Evolutionary conservation across 1,140 invertebrate genomes (phyloP), one percentile per base, ranked within the genome.

Genomic region (Drosophila elegans): DNA sequence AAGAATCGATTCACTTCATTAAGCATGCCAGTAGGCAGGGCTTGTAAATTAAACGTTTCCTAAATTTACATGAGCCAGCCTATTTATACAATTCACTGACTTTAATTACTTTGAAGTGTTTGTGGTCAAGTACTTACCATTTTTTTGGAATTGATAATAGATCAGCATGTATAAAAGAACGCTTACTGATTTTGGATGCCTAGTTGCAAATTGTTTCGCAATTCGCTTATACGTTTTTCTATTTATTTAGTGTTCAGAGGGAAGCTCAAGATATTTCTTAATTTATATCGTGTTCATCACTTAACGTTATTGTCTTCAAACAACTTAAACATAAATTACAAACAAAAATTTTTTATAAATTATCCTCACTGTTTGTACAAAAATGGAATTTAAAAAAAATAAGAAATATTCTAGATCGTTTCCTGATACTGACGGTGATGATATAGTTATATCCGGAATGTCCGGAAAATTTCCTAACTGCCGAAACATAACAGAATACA

Each of bases 391-490:
- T 11, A 75, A 72, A 59, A 90, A 83, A 49, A 53, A 81, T 72
- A 91, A 91, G 53, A 91, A 90, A 49, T 80, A 72, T 46, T 91
- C 91, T 0, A 71, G 91, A 66, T 61, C 75, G 4, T 59, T 48
- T 48, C 88, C 91, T 10, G 91, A 91, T 29, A 80, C 74, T 12
- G 88, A 89, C 42, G 96, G 94, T 1, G 97, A 98, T 61, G 97
- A 98, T 78, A 94, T 98, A 54, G 96, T 97, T 34, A 97, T 98
- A 76, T 92, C 93, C 27, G 95, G 94, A 29, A 94, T 98, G 11
- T 95, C 97, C 1, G 97, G 98, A 11, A 94, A 95, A 84, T 98
- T 98, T 93, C 98, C 98, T 0, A 95, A 98, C 75, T 97, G 96
- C 0, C 94, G 96, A 41, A 97, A 96, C 88, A 94, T 98, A 38